Evolutionary conservation across 2,113 vertebrate genomes (phyloP).

Genomic region (Xyliphius kryptos): DNA sequence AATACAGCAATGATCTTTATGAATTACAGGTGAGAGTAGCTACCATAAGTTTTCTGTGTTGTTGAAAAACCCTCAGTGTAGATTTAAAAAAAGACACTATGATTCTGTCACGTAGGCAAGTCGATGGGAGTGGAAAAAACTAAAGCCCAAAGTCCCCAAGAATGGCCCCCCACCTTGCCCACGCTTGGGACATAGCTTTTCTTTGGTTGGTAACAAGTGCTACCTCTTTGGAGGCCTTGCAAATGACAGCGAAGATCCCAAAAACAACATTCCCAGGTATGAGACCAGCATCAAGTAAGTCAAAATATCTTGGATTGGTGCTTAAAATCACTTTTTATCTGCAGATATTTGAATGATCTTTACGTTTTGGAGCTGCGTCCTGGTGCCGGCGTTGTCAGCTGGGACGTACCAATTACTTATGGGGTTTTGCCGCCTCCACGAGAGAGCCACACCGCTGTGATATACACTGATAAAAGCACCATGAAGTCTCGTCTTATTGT

Average conservation of each 20-base stretch:
- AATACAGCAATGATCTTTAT: conserved; percentile 77
- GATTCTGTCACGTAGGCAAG: conserved; percentile 58
- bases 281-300: too few species aligned
- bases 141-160: conserved; percentile 73
- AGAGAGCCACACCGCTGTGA: conserved; percentile 80
- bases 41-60: not conserved
- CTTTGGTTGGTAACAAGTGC: conserved; percentile 82
- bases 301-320: not conserved
- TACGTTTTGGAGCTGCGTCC: conserved; percentile 76
- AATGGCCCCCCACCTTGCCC: conserved; percentile 77
- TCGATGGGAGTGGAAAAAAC: conserved; percentile 77
- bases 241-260: conserved; percentile 53
- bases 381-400: conserved; percentile 72
- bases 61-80: too few species aligned
- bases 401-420: conserved; percentile 78
- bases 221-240: conserved; percentile 84
- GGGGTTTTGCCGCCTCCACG: conserved; percentile 75
- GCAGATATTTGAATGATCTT: conserved; percentile 79
- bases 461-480: conserved; percentile 69
- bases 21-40: conserved; percentile 65
- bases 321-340: not conserved
- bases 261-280: conserved; percentile 79
- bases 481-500: conserved; percentile 73
- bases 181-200: conserved; percentile 83
- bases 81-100: too few species aligned